These are phyloP conservation scores for Corythornis leucogaster DNA, from an alignment of 2,797 vertebrate genomes.

Conservation along the genomic window DNA sequence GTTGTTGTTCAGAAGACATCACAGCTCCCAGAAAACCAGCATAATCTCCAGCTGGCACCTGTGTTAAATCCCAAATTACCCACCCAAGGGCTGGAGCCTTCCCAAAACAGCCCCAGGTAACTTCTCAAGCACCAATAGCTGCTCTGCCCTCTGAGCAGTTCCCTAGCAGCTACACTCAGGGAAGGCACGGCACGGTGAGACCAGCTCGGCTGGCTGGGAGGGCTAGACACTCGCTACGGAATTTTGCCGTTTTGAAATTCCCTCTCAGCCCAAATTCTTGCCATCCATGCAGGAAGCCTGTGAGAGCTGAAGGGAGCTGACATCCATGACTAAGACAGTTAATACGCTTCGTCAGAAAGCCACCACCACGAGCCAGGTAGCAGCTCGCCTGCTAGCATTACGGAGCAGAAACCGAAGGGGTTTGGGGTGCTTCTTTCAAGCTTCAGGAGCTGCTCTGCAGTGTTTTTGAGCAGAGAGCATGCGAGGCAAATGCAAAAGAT, in stretches of 20 bases:
- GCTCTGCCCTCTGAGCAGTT: not conserved
- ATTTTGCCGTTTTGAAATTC: conserved; percentile 44
- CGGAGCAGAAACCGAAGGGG: not conserved
- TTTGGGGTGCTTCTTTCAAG: conserved; percentile 14
- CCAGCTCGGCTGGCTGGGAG: not conserved
- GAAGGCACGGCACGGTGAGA: not conserved
- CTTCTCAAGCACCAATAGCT: not conserved
- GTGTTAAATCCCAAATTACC: not conserved
- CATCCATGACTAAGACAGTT: conserved; percentile 5
- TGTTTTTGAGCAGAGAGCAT: not conserved
- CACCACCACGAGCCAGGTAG: conserved; percentile 1
- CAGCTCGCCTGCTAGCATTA: conserved; percentile 23
- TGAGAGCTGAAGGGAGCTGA: conserved; percentile 14
- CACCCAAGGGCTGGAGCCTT: not conserved
- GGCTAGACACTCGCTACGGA: not conserved
- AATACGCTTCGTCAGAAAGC: not conserved
- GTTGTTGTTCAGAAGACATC: not conserved
- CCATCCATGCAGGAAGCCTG: not conserved
- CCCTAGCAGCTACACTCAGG: not conserved
- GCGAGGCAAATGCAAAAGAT: conserved; percentile 39
- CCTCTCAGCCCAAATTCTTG: conserved; percentile 19
- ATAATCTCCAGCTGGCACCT: not conserved
- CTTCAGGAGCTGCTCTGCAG: not conserved
- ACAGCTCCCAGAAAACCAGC: not conserved
- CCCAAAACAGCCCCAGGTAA: not conserved